These are phyloP conservation scores for Camelus dromedarius DNA, from an alignment of 2,113 vertebrate species.

Conservation along the genomic window DNA sequence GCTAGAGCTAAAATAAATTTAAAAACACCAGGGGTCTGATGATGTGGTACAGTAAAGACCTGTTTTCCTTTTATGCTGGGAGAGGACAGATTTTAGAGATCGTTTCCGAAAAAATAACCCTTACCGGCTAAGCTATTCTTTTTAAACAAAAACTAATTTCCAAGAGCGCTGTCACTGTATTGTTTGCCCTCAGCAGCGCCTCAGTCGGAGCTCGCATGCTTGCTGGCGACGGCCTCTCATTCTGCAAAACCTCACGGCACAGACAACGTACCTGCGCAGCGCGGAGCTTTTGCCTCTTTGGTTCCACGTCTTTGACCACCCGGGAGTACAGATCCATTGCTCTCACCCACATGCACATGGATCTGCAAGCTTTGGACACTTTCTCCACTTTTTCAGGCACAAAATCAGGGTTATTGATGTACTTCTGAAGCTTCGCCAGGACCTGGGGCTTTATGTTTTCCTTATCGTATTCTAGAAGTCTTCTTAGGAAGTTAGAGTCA, in stretches of 20 bases:
- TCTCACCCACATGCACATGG: constrained; percentile 93
- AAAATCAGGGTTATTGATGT: constrained; percentile 92
- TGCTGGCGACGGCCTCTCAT: background rate
- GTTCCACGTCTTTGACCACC: constrained; percentile 90
- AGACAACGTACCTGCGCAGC: constrained; percentile 86
- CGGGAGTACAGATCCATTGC: constrained; percentile 92
- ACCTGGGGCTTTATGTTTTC: constrained; percentile 91
- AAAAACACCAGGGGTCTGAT: background rate
- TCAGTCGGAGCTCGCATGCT: background rate
- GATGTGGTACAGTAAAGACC: background rate
- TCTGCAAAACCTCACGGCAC: background rate
- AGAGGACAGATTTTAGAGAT: background rate
- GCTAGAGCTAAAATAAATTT: background rate
- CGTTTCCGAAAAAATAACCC: background rate
- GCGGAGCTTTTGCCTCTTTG: constrained; percentile 90
- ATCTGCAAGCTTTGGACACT: constrained; percentile 92
- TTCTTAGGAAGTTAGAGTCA: constrained; percentile 91
- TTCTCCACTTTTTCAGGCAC: constrained; percentile 93
- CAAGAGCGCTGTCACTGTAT: background rate
- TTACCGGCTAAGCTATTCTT: background rate
- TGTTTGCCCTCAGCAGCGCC: background rate
- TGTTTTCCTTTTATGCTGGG: constrained; percentile 8
- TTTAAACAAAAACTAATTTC: background rate
- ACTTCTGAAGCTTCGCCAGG: constrained; percentile 90
- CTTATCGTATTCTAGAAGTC: constrained; percentile 91